These are phyloP conservation scores for Amyelois transitella DNA, from an alignment of 1,140 invertebrate genomes.

Conservation along the genomic window DNA sequence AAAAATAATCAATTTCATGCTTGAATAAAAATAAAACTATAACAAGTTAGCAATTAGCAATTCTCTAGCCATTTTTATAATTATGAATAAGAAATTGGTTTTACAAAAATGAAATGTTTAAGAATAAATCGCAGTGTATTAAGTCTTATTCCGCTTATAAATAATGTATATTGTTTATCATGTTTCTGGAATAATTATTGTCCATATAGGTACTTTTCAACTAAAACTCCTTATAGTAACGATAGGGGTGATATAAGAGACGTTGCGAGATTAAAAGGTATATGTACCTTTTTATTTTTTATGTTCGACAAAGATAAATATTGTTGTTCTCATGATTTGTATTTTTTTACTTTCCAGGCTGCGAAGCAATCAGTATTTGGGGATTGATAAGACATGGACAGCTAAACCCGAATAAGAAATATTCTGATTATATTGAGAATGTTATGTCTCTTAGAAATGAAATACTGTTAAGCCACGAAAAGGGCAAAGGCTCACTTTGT, in stretches of 20 bases:
- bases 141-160: too few relatives aligned
- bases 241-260: conserved; percentile 58
- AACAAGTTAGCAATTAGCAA: too few relatives aligned
- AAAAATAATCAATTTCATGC: too few relatives aligned
- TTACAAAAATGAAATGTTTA: too few relatives aligned
- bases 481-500: conserved; percentile 42
- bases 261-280: conserved; percentile 47
- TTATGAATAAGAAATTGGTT: too few relatives aligned
- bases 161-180: background rate
- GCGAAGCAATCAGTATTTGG: conserved; percentile 52
- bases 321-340: background rate
- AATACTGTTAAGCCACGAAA: conserved; percentile 33
- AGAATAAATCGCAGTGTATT: too few relatives aligned
- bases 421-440: conserved; percentile 28
- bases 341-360: conserved; percentile 35
- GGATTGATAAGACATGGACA: conserved; percentile 47
- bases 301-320: too few relatives aligned
- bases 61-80: too few relatives aligned
- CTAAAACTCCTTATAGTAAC: conserved; percentile 50
- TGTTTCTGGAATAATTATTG: conserved; percentile 64
- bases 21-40: too few relatives aligned
- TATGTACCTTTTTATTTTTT: too few relatives aligned
- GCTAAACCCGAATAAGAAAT: conserved; percentile 23
- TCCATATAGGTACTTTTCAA: conserved; percentile 54
- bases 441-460: conserved; percentile 32